phyloP scores from a whole-genome alignment of 2,888 invertebrate genomes.

The Caenorhabditis plicata region DNA sequence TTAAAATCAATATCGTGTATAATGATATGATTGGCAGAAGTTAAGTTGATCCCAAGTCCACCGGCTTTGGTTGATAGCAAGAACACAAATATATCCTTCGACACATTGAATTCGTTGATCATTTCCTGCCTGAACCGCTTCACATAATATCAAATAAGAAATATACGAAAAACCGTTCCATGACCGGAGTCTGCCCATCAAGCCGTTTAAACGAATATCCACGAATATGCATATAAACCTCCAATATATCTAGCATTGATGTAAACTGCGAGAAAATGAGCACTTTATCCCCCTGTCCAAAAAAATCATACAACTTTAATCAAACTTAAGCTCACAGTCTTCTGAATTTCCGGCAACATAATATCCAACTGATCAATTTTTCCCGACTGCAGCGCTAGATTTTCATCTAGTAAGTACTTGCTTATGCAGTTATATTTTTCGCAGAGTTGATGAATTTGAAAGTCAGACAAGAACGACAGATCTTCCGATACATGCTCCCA shows the following conservation, averaged over 20 bases:
- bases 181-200: slow-evolving; percentile 86
- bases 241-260: slow-evolving; percentile 88
- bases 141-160: too few species aligned
- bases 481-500: slow-evolving; percentile 77
- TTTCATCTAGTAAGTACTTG: slow-evolving; percentile 66
- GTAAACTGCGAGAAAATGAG: slow-evolving; percentile 94
- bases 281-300: slow-evolving; percentile 74
- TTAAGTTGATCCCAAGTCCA: slow-evolving; percentile 91
- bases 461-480: slow-evolving; percentile 84
- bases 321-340: slow-evolving; percentile 2
- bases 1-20: slow-evolving; percentile 97
- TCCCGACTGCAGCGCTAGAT: slow-evolving; percentile 80
- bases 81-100: slow-evolving; percentile 46
- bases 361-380: slow-evolving; percentile 82
- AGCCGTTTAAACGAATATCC: slow-evolving; percentile 79
- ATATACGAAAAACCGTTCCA: too few species aligned
- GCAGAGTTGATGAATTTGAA: slow-evolving; percentile 69
- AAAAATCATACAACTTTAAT: too few species aligned
- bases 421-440: slow-evolving; percentile 37
- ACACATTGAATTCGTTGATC: slow-evolving; percentile 84
- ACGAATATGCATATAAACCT: slow-evolving; percentile 80
- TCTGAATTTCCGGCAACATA: slow-evolving; percentile 72
- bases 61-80: slow-evolving; percentile 74
- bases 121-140: too few species aligned
- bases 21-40: slow-evolving; percentile 89